Conservation (phyloP, 2,113 vertebrate genomes). For the Istiophorus platypterus region DNA sequence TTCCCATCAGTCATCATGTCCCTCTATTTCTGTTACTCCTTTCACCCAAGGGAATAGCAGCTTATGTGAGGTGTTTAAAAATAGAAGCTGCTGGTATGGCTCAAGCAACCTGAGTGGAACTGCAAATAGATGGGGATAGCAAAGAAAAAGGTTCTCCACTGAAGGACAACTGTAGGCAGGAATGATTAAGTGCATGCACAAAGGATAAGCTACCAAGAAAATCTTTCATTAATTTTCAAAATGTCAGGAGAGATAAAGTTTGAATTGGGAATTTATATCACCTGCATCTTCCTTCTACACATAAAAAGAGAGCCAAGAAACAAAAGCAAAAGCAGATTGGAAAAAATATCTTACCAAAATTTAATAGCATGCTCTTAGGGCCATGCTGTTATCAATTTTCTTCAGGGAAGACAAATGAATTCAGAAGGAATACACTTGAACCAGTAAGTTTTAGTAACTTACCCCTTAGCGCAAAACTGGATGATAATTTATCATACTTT, state of each 20-base stretch:
- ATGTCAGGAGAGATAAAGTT: not conserved
- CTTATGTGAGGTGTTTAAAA: constrained; percentile 62
- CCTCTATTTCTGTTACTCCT: not conserved
- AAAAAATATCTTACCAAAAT: not conserved
- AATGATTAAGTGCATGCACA: not conserved
- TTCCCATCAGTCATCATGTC: not conserved
- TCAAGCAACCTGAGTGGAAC: constrained; percentile 65
- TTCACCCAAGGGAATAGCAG: constrained; percentile 37
- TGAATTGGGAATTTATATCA: not conserved
- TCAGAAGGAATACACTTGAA: too few species aligned
- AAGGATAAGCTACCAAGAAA: not conserved
- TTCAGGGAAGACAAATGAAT: not conserved
- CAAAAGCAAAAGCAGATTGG: not conserved
- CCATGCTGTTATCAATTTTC: not conserved
- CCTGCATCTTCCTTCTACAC: not conserved
- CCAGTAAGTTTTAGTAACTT: too few species aligned
- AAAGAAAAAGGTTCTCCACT: not conserved
- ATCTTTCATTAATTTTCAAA: not conserved
- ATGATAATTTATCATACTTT: too few species aligned
- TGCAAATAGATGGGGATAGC: constrained; percentile 8
- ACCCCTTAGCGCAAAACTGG: too few species aligned
- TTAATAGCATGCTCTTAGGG: not conserved
- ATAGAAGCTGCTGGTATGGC: constrained; percentile 56
- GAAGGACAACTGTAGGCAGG: not conserved
- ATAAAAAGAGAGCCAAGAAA: not conserved